Evolutionary conservation across 2,888 invertebrate genomes (phyloP), one percentile per base, ranked within the genome.

Genomic region (Epistrophe eligans): DNA sequence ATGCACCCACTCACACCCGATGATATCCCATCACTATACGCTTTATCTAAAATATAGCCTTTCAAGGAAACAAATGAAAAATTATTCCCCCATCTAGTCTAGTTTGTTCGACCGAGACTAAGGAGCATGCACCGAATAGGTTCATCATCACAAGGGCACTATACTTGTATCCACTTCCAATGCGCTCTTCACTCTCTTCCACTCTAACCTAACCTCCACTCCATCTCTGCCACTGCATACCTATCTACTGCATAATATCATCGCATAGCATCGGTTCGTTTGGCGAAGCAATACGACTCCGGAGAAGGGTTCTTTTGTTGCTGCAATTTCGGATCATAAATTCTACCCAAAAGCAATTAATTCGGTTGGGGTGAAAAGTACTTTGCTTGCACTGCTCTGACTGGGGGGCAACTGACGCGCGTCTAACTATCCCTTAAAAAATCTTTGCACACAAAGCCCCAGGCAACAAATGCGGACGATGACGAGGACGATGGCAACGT

Each of bases 61-160:
- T 79, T 79, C 74, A 79, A 67, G 74, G 48, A 79, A 84, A 83
- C 79, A 83, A 83, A 84, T 84, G 79, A 84, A 84, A 83, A 79
- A 79, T 74, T 79, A 64, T 74, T 79, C 79, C 35, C 57, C 71
- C 70, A 52, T 62, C 50, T 64, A 77, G 79, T 62, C 50, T 64
- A 77, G 79, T 64, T 79, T 79, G 73, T 55, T 74, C 70, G 70
- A 57, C 57, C 70, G 79, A 70, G 55, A 74, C 79, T 71, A 74
- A 79, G 83, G 55, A 84, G 67, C 83, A 84, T 79, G 83, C 79
- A 84, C 43, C 48, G 74, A 64, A 74, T 48, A 74, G 74, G 79
- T 79, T 79, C 83, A 84, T 84, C 83, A 84, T 77, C 45, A 45
- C 28, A 28, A 79, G 62, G 57, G 84, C 38, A 48, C 74, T 74